Evolutionary conservation across 2,888 invertebrate species (phyloP).

Genomic region (Calliscelio sp.): DNA sequence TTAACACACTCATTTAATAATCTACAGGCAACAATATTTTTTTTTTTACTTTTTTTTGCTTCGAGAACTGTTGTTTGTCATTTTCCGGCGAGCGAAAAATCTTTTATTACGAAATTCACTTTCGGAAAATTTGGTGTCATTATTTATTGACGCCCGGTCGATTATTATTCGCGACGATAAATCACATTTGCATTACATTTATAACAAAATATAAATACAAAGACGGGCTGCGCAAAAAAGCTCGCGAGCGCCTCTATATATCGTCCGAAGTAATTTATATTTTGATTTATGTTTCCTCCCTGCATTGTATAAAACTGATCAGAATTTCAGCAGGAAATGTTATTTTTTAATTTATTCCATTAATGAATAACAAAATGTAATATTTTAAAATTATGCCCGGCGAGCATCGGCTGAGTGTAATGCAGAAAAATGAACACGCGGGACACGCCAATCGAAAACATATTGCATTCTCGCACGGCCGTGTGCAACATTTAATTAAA

Average conservation of each 20-base stretch:
- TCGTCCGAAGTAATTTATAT: slow-evolving; percentile 69
- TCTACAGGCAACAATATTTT: no score
- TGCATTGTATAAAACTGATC: slow-evolving; percentile 70
- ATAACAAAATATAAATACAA: slow-evolving; percentile 65
- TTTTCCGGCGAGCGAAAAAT: no score
- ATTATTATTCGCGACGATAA: slow-evolving; percentile 58
- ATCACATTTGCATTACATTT: slow-evolving; percentile 66
- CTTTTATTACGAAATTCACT: no score
- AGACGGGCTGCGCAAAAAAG: slow-evolving; percentile 25
- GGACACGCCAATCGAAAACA: slow-evolving; percentile 53
- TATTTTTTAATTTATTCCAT: slow-evolving; percentile 71
- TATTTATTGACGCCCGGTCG: slow-evolving; percentile 48
- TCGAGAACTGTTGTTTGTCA: slow-evolving; percentile 4
- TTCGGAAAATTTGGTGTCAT: slow-evolving; percentile 35
- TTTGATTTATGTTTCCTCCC: slow-evolving; percentile 68
- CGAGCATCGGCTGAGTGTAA: slow-evolving; percentile 13
- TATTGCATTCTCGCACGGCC: slow-evolving; percentile 50
- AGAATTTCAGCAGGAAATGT: slow-evolving; percentile 66
- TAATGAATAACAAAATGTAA: slow-evolving; percentile 70
- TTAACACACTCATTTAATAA: slow-evolving; percentile 45
- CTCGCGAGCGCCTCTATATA: slow-evolving; percentile 55
- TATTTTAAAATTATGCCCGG: slow-evolving; percentile 59
- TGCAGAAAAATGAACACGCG: slow-evolving; percentile 58
- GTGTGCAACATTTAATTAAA: slow-evolving; percentile 67
- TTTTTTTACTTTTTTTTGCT: slow-evolving; percentile 1